phyloP scores from a whole-genome alignment of 1,140 invertebrate species.

The Hylaeus anthracinus region DNA sequence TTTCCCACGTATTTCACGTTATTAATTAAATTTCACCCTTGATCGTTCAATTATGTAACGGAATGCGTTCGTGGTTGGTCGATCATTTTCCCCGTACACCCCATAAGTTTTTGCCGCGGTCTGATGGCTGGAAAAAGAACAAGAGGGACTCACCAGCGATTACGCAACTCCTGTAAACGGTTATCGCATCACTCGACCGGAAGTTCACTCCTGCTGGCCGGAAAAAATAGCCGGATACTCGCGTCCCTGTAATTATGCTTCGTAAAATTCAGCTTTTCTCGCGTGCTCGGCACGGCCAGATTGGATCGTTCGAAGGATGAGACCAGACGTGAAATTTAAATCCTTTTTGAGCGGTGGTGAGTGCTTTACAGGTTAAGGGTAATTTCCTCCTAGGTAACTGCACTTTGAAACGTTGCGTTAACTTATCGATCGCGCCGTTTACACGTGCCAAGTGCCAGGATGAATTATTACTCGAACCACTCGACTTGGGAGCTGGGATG shows the following conservation, averaged over 20 bases:
- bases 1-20: neutral
- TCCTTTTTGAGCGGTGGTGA: neutral
- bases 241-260: constrained; percentile 47
- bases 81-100: constrained; percentile 35
- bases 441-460: no score
- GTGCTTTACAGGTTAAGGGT: neutral
- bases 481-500: no score
- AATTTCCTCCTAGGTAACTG: constrained; percentile 12
- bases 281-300: constrained; percentile 6
- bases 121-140: constrained; percentile 40
- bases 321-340: constrained; percentile 36
- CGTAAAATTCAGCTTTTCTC: constrained; percentile 46
- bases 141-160: constrained; percentile 19
- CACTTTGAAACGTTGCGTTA: neutral
- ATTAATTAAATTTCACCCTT: constrained; percentile 1
- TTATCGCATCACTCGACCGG: constrained; percentile 57
- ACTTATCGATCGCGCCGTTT: constrained; percentile 4
- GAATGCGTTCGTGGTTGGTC: neutral
- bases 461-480: neutral
- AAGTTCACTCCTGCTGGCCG: constrained; percentile 41
- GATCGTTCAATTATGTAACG: constrained; percentile 2
- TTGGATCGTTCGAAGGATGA: constrained; percentile 24
- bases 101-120: constrained; percentile 10
- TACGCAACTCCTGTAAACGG: constrained; percentile 57
- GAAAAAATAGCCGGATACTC: constrained; percentile 44